Evolutionary conservation across 2,797 vertebrate species (phyloP).

Genomic region (Pseudochromis fuscus): DNA sequence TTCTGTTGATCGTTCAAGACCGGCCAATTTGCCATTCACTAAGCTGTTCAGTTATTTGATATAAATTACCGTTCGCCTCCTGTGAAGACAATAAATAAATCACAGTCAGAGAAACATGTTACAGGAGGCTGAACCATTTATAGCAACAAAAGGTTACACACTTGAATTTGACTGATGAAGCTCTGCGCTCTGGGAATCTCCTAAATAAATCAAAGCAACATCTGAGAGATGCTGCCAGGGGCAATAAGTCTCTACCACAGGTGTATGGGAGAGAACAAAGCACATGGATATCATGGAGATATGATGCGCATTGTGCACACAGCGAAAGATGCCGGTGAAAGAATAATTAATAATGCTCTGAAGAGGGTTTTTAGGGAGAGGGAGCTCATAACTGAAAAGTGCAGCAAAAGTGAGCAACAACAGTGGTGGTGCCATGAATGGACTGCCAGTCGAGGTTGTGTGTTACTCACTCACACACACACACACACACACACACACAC

Average conservation of each 20-base stretch:
- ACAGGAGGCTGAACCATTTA: slow-evolving; percentile 4
- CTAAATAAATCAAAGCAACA: slow-evolving; percentile 7
- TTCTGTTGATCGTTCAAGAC: slow-evolving; percentile 1
- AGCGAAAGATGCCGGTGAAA: not conserved
- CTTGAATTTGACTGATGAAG: slow-evolving; percentile 18
- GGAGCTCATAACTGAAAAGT: not conserved
- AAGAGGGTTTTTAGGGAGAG: not conserved
- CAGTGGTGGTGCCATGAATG: not conserved
- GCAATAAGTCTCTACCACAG: slow-evolving; percentile 4
- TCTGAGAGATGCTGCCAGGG: not conserved
- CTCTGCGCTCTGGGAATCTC: slow-evolving; percentile 10
- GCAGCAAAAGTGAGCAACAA: not conserved
- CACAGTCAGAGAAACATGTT: not conserved
- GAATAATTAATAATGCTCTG: not conserved
- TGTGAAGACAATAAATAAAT: slow-evolving; percentile 17
- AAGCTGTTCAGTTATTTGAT: not conserved
- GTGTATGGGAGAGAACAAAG: not conserved
- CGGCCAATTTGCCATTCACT: not conserved
- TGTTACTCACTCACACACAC: not conserved
- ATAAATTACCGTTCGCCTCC: not conserved
- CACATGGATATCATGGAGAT: not conserved
- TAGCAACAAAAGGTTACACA: not conserved
- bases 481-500: not conserved
- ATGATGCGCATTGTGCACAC: slow-evolving; percentile 7
- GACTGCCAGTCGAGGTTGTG: not conserved